Conservation (phyloP, 2,113 vertebrate species). For the Menura novaehollandiae region DNA sequence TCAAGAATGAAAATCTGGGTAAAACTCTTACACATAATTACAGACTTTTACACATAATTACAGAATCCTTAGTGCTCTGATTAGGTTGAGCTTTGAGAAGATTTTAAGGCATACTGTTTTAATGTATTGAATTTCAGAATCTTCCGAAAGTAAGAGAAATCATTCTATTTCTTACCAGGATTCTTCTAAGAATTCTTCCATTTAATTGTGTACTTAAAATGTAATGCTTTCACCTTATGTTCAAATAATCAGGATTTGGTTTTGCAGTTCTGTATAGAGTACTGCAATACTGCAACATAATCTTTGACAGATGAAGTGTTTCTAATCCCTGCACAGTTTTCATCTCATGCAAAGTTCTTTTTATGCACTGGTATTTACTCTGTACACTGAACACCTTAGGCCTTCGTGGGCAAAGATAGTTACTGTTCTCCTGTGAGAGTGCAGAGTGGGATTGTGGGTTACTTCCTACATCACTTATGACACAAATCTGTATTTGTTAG, state of each 20-base stretch:
- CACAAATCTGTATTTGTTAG: background rate
- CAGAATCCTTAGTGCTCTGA: background rate
- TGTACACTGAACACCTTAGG: background rate
- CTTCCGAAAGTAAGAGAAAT: background rate
- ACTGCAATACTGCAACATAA: background rate
- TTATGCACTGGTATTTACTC: background rate
- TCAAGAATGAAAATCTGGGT: slow-evolving; percentile 29
- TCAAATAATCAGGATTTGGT: background rate
- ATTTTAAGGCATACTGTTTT: background rate
- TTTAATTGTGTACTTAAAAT: background rate
- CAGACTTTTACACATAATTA: background rate
- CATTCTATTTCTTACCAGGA: background rate
- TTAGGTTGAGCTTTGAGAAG: background rate
- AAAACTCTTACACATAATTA: slow-evolving; percentile 19
- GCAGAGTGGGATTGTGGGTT: background rate
- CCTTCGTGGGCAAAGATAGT: background rate
- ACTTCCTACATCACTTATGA: background rate
- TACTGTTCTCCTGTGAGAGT: background rate
- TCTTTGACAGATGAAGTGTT: background rate
- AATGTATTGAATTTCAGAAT: background rate
- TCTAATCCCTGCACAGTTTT: background rate
- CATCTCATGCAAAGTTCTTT: background rate
- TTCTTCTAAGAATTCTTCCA: background rate
- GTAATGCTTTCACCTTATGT: background rate
- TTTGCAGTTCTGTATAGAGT: background rate